Conservation (phyloP, 2,113 vertebrate genomes). For the Hymenochirus boettgeri region DNA sequence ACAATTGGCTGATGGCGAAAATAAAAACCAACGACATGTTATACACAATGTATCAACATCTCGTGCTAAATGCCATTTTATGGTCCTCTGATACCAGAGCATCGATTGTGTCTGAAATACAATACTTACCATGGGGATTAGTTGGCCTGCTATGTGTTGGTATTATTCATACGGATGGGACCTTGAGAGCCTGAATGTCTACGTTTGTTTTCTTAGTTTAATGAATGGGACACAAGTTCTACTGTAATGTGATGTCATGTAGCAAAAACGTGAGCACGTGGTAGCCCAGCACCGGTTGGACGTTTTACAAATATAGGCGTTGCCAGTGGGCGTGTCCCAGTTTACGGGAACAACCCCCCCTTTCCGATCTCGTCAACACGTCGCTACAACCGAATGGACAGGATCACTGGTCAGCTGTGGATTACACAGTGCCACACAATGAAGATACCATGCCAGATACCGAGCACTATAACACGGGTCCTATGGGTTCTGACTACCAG, state of each 20-base stretch:
- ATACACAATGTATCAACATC: not conserved
- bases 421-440: too few relatives aligned
- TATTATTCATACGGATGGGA: not conserved
- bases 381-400: slow-evolving; percentile 13
- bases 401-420: too few relatives aligned
- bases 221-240: slow-evolving; percentile 4
- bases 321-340: slow-evolving; percentile 14
- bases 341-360: slow-evolving; percentile 29
- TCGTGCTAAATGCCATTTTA: not conserved
- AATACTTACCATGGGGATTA: not conserved
- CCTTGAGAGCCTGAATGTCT: not conserved
- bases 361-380: slow-evolving; percentile 19
- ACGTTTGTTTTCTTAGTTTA: slow-evolving; percentile 9
- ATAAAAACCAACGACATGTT: not conserved
- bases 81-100: not conserved
- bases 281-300: slow-evolving; percentile 28
- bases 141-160: not conserved
- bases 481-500: too few relatives aligned
- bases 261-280: slow-evolving; percentile 23
- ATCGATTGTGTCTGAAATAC: not conserved
- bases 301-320: slow-evolving; percentile 29
- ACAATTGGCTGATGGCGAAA: not conserved
- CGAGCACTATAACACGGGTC: too few relatives aligned
- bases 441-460: too few relatives aligned
- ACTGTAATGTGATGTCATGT: slow-evolving; percentile 27